Conservation (phyloP, 2,888 invertebrate species). For the Drosophila mercatorum region DNA sequence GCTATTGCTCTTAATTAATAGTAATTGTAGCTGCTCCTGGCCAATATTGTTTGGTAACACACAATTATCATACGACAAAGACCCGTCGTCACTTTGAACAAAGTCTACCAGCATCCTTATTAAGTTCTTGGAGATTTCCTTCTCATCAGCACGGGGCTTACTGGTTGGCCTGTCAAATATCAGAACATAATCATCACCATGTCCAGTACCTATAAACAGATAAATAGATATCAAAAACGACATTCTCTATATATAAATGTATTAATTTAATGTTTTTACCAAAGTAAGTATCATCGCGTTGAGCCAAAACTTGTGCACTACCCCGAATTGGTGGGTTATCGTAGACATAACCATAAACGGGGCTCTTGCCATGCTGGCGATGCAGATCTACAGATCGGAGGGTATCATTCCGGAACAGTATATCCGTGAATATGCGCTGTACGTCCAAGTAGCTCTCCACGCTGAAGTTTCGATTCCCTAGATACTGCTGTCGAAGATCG, state of each 20-base stretch:
- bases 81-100: not conserved
- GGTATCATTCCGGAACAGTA: slow-evolving; percentile 87
- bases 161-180: not conserved
- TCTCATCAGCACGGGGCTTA: too few relatives aligned
- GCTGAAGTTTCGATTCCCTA: slow-evolving; percentile 74
- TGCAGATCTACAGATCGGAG: slow-evolving; percentile 86
- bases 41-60: not conserved
- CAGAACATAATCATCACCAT: not conserved
- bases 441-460: slow-evolving; percentile 84
- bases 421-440: slow-evolving; percentile 87
- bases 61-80: not conserved
- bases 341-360: slow-evolving; percentile 86
- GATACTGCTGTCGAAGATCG: slow-evolving; percentile 25
- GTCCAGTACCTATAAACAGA: not conserved
- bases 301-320: not conserved
- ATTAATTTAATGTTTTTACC: not conserved
- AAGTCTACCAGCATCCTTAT: not conserved
- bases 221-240: not conserved
- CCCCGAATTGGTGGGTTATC: slow-evolving; percentile 42
- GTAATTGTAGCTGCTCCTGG: not conserved
- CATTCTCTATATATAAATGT: not conserved
- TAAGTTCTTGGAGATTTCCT: not conserved
- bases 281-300: not conserved
- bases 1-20: not conserved
- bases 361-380: slow-evolving; percentile 14